A percentile compares a stretch with the other conserved stretches of the same genome.
Conservation (phyloP, 2,797 vertebrate genomes). For the Peromyscus attwateri region DNA sequence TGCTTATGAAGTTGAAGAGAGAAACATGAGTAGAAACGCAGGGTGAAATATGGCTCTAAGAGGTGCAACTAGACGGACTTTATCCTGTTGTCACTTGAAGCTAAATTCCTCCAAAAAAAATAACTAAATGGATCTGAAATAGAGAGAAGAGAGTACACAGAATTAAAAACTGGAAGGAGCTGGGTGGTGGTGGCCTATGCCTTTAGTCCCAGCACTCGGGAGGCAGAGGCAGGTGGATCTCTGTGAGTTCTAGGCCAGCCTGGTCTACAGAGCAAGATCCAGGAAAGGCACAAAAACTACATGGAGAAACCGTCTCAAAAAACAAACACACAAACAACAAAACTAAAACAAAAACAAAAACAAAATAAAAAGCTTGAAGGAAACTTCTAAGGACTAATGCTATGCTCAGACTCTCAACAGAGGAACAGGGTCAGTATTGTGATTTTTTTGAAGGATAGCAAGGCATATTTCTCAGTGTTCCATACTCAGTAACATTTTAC, state of each 20-base stretch:
- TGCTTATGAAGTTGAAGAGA: not conserved
- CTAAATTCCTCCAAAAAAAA: not conserved
- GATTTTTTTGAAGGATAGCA: not conserved
- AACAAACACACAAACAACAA: too few relatives aligned
- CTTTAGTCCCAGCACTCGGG: too few relatives aligned
- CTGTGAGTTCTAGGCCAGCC: too few relatives aligned
- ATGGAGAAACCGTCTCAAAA: too few relatives aligned
- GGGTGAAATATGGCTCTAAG: not conserved
- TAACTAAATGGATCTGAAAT: not conserved
- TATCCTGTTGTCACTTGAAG: not conserved
- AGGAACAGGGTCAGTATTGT: not conserved
- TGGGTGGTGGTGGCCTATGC: too few relatives aligned
- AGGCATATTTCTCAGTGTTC: not conserved
- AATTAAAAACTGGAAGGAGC: not conserved
- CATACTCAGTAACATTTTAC: not conserved
- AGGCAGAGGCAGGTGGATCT: too few relatives aligned
- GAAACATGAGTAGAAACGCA: not conserved
- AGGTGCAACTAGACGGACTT: not conserved
- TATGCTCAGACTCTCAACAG: not conserved
- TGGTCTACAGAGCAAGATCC: too few relatives aligned
- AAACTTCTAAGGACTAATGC: not conserved
- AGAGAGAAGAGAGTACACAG: not conserved
- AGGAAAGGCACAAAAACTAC: too few relatives aligned
- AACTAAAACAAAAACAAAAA: too few relatives aligned
- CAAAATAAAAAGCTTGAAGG: not conserved